A percentile compares a stretch with the other conserved stretches of the same genome.
These are phyloP conservation scores for Nyctibius grandis DNA, from an alignment of 2,797 vertebrate species.

Conservation along the genomic window DNA sequence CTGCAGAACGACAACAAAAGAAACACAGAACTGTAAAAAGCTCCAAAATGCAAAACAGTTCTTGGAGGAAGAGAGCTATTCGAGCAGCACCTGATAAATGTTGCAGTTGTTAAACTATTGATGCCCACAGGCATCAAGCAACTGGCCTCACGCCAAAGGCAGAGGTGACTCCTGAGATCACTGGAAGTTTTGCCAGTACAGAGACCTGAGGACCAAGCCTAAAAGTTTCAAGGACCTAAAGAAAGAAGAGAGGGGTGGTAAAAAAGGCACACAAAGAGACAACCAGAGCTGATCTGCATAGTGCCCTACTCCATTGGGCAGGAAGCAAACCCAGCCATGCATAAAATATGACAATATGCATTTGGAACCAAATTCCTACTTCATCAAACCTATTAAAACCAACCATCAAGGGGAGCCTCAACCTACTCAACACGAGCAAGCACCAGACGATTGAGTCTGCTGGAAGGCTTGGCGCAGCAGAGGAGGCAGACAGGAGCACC, in stretches of 20 bases:
- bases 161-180: background rate
- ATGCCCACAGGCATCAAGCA: background rate
- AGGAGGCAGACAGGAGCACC: background rate
- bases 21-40: background rate
- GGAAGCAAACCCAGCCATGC: background rate
- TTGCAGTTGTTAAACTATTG: background rate
- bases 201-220: background rate
- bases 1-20: background rate
- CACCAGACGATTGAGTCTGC: accelerated
- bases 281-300: background rate
- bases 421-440: background rate
- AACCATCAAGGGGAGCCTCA: background rate
- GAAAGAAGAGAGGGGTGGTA: background rate
- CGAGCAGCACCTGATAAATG: background rate
- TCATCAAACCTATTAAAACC: background rate
- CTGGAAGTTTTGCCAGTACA: background rate
- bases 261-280: background rate
- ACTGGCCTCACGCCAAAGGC: accelerated
- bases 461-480: background rate
- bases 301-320: background rate
- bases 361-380: background rate
- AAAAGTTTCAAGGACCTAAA: background rate
- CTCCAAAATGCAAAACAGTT: background rate
- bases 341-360: background rate
- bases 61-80: background rate